These are phyloP conservation scores for Calidris pugnax DNA, from an alignment of 2,113 vertebrate genomes.

Conservation along the genomic window DNA sequence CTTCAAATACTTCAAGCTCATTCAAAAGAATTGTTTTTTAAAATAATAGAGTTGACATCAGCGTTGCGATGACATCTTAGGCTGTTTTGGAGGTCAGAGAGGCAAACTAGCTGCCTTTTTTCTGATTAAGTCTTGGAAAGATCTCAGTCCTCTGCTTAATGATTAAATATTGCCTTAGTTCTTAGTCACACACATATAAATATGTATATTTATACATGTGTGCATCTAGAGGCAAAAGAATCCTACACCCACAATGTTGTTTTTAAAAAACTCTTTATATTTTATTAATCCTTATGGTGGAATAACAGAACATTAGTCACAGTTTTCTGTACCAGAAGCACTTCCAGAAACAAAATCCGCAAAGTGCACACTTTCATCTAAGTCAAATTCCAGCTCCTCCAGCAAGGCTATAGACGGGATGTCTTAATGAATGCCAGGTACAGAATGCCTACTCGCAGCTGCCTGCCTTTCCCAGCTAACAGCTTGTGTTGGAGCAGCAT, in stretches of 20 bases:
- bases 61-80: background rate
- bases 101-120: background rate
- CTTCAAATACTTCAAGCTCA: background rate
- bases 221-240: background rate
- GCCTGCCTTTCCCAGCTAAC: background rate
- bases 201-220: background rate
- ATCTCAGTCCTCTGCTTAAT: background rate
- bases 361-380: background rate
- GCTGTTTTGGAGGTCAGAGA: background rate
- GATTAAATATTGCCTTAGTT: background rate
- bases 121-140: background rate
- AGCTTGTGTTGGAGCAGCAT: constrained; percentile 45
- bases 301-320: constrained; percentile 3
- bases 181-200: background rate
- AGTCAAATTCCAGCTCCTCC: background rate
- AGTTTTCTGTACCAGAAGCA: background rate
- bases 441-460: background rate
- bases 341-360: constrained; percentile 17
- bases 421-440: constrained; percentile 27
- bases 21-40: background rate
- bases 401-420: background rate
- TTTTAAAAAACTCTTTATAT: background rate
- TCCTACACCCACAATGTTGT: background rate
- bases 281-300: background rate
- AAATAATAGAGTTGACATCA: background rate